phyloP scores from a whole-genome alignment of 2,797 vertebrate species.

The Chelonia mydas region DNA sequence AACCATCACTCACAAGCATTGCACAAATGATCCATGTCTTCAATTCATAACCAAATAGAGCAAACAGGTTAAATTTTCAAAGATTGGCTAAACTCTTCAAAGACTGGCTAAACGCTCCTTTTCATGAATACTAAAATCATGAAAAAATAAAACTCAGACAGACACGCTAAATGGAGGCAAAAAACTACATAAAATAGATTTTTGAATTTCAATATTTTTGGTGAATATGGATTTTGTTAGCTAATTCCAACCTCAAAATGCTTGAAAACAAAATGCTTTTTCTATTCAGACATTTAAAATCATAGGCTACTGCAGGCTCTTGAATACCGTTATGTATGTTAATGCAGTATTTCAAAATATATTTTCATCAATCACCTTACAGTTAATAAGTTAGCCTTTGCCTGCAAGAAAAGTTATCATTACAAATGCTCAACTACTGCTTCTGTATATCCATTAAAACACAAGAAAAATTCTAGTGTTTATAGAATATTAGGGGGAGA shows the following conservation, averaged over 20 bases:
- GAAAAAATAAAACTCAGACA: neutral
- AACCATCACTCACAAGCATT: neutral
- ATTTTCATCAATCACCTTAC: neutral
- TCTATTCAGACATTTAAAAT: neutral
- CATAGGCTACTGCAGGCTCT: neutral
- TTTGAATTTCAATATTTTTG: neutral
- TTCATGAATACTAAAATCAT: neutral
- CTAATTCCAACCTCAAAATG: neutral
- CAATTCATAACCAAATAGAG: neutral
- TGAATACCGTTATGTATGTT: neutral
- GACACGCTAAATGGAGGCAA: neutral
- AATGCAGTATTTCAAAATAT: neutral
- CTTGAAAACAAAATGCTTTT: neutral
- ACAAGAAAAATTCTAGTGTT: neutral
- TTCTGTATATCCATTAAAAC: neutral
- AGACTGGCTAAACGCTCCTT: neutral
- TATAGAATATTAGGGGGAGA: neutral
- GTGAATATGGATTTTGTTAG: neutral
- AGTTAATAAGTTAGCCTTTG: neutral
- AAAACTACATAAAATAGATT: neutral
- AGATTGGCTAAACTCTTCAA: neutral
- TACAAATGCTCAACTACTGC: neutral
- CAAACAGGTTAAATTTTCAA: neutral
- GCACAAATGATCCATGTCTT: neutral
- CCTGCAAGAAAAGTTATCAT: neutral